Evolutionary conservation across 2,797 vertebrate genomes (phyloP).

Genomic region (Acropternis orthonyx): DNA sequence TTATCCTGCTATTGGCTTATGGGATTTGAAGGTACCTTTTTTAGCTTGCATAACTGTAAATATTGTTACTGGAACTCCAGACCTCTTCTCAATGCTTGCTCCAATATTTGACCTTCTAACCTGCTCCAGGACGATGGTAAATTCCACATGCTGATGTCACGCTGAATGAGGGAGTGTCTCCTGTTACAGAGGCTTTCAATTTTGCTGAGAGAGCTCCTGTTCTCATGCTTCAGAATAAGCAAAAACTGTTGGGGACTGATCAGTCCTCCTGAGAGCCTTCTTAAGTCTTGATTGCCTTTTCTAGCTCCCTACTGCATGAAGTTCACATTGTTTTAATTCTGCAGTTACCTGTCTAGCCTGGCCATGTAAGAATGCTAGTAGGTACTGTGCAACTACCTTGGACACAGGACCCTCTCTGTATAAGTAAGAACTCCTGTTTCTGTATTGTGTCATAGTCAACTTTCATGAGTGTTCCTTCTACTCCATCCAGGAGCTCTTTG

Average conservation of each 20-base stretch:
- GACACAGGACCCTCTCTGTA: not conserved
- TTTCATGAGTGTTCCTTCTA: not conserved
- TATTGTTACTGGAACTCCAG: slow-evolving; percentile 13
- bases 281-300: not conserved
- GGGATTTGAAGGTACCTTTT: slow-evolving; percentile 34
- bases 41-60: slow-evolving; percentile 41
- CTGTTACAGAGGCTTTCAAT: not conserved
- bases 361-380: not conserved
- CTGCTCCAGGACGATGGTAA: slow-evolving; percentile 20
- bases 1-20: slow-evolving; percentile 21
- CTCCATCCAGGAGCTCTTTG: not conserved
- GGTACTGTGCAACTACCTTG: not conserved
- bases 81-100: slow-evolving; percentile 12
- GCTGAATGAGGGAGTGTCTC: not conserved
- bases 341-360: not conserved
- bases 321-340: not conserved
- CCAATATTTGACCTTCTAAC: slow-evolving; percentile 27
- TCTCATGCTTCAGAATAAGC: not conserved
- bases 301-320: not conserved
- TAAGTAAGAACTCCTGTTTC: not conserved
- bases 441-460: not conserved
- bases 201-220: not conserved
- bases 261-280: not conserved
- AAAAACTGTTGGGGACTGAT: not conserved
- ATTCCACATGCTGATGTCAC: slow-evolving; percentile 14